Percentiles rank a stretch among this genome's conserved stretches.
Evolutionary conservation across 2,797 vertebrate genomes (phyloP).

Genomic region (Sebastes glaucus): DNA sequence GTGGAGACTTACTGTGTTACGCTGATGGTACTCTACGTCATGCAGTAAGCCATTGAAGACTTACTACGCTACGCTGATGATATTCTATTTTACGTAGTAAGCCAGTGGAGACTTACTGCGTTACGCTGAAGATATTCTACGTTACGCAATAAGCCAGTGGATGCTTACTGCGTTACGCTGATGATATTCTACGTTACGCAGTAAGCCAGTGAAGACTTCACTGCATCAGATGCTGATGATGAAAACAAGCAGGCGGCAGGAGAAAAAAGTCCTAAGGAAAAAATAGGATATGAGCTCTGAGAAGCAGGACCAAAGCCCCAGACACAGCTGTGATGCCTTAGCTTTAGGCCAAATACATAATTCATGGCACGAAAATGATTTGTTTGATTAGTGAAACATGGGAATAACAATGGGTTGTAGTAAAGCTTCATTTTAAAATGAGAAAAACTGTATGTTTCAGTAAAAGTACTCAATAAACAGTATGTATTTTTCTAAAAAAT

Average conservation of each 20-base stretch:
- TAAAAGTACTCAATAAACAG: constrained; percentile 23
- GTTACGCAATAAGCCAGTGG: too few relatives aligned
- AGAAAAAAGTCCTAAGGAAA: constrained; percentile 14
- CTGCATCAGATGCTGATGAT: constrained; percentile 7
- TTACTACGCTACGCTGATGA: too few relatives aligned
- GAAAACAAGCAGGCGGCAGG: constrained; percentile 14
- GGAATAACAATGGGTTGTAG: constrained; percentile 25
- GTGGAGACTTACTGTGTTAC: too few relatives aligned
- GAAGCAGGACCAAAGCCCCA: constrained; percentile 50
- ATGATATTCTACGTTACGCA: too few relatives aligned
- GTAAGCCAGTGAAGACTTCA: neutral
- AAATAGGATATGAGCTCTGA: neutral
- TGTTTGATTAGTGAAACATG: constrained; percentile 38
- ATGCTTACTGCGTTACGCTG: too few relatives aligned
- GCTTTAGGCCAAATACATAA: constrained; percentile 52
- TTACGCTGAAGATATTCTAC: too few relatives aligned
- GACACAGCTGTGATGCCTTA: constrained; percentile 48
- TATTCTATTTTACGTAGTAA: too few relatives aligned
- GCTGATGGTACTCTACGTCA: too few relatives aligned
- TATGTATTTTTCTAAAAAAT: constrained; percentile 21
- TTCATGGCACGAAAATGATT: constrained; percentile 34
- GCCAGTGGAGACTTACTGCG: too few relatives aligned
- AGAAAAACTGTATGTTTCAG: constrained; percentile 20
- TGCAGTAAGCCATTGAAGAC: too few relatives aligned
- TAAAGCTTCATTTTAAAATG: constrained; percentile 1